Evolutionary conservation across 1,140 invertebrate genomes (phyloP).

Genomic region (Dryas iulia): DNA sequence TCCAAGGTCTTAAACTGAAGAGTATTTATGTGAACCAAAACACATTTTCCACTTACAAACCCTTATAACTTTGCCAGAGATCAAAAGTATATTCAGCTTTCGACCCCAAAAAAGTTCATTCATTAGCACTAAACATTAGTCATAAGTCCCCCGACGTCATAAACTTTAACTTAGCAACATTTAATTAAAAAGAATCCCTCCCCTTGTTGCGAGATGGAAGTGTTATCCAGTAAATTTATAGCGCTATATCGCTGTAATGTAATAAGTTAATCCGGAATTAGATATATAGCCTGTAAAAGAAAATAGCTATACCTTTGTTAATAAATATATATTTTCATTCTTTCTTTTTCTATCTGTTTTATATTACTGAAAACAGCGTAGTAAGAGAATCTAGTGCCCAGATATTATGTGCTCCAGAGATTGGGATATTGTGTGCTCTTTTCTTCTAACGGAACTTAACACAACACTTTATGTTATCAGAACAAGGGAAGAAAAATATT

Average conservation of each 20-base stretch:
- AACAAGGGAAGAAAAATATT: too few species aligned
- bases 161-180: conserved; percentile 12
- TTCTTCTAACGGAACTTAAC: too few species aligned
- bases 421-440: too few species aligned
- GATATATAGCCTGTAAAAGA: too few species aligned
- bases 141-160: conserved; percentile 20
- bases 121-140: conserved; percentile 17
- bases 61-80: not conserved
- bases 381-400: too few species aligned
- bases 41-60: not conserved
- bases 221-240: conserved; percentile 4
- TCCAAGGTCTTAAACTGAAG: too few species aligned
- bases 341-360: too few species aligned
- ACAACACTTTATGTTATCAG: too few species aligned
- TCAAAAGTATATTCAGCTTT: not conserved
- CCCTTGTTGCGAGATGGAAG: not conserved
- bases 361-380: too few species aligned
- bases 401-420: too few species aligned
- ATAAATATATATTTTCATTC: too few species aligned
- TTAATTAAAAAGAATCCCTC: conserved; percentile 23
- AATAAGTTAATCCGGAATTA: not conserved
- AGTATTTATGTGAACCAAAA: not conserved
- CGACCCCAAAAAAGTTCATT: conserved; percentile 15
- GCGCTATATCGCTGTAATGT: not conserved
- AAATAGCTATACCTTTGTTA: too few species aligned